phyloP scores from a whole-genome alignment of 2,888 invertebrate genomes.

The Orthosia incerta region DNA sequence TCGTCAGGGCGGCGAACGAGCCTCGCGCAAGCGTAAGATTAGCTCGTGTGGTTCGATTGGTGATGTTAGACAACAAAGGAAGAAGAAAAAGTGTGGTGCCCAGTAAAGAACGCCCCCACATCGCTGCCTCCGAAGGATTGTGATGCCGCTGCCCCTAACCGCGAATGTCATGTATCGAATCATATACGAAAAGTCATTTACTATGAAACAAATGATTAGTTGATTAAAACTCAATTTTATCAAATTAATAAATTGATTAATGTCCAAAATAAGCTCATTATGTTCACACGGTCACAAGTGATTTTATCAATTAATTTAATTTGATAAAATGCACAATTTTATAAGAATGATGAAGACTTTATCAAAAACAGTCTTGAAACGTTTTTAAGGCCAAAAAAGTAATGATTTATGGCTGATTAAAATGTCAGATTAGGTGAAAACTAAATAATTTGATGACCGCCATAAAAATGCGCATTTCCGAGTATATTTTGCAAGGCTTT shows the following conservation, averaged over 20 bases:
- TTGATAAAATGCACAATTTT: slow-evolving; percentile 31
- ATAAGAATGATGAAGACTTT: slow-evolving; percentile 46
- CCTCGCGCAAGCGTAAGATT: too few species aligned
- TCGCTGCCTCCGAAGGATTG: too few species aligned
- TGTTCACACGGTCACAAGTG: not conserved
- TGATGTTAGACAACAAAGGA: too few species aligned
- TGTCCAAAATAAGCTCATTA: slow-evolving; percentile 23
- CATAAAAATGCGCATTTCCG: slow-evolving; percentile 1
- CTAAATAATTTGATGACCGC: slow-evolving; percentile 10
- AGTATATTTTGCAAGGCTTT: slow-evolving; percentile 18
- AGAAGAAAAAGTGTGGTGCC: too few species aligned
- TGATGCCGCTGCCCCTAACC: too few species aligned
- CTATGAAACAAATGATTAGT: slow-evolving; percentile 33
- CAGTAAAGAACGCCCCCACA: too few species aligned
- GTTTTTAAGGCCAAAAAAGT: slow-evolving; percentile 74
- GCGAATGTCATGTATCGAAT: too few species aligned
- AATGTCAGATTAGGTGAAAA: slow-evolving; percentile 17
- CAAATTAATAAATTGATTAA: slow-evolving; percentile 35
- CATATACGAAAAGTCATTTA: slow-evolving; percentile 34
- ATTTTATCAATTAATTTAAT: slow-evolving; percentile 22
- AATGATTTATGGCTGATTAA: slow-evolving; percentile 23
- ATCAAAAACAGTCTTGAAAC: slow-evolving; percentile 67
- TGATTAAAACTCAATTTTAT: slow-evolving; percentile 30
- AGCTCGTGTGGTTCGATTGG: too few species aligned
- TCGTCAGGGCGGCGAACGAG: too few species aligned